A percentile compares a stretch with the other conserved stretches of the same genome.
These are phyloP conservation scores for Tinea semifulvella DNA, from an alignment of 2,888 invertebrate species.

Conservation along the genomic window DNA sequence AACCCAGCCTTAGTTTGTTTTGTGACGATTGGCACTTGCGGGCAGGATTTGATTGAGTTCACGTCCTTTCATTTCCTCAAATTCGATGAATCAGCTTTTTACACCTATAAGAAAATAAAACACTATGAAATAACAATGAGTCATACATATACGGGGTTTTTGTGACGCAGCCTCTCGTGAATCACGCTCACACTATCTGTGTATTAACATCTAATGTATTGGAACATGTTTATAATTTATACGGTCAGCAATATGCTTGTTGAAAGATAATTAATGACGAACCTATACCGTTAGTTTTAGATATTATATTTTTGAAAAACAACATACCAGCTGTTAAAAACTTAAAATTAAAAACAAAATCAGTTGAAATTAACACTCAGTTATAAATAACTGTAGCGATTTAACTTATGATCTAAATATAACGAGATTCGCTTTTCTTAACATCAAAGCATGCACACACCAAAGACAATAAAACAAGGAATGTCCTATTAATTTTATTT, in stretches of 20 bases:
- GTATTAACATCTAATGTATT: background rate
- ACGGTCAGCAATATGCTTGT: background rate
- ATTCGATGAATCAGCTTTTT: constrained; percentile 39
- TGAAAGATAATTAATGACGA: too few relatives aligned
- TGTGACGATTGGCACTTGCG: background rate
- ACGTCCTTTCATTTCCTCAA: constrained; percentile 15
- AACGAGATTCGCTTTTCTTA: background rate
- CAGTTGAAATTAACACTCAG: too few relatives aligned
- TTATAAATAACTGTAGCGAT: too few relatives aligned
- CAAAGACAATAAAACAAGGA: too few relatives aligned
- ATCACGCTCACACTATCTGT: constrained; percentile 29
- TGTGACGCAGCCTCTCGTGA: constrained; percentile 38
- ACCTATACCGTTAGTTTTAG: too few relatives aligned
- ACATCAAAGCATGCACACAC: background rate
- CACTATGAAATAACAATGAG: constrained; percentile 35
- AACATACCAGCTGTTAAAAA: too few relatives aligned
- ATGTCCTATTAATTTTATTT: too few relatives aligned
- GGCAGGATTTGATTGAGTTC: constrained; percentile 5
- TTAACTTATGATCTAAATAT: too few relatives aligned
- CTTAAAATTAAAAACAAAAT: too few relatives aligned
- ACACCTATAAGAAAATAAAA: constrained; percentile 48
- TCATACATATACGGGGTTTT: constrained; percentile 30
- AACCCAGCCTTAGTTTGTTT: background rate
- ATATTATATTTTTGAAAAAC: too few relatives aligned
- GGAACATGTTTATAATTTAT: background rate